A percentile compares a stretch with the other conserved stretches of the same genome.
These are phyloP conservation scores for Furcula furcula DNA, from an alignment of 2,888 invertebrate species.

Conservation along the genomic window DNA sequence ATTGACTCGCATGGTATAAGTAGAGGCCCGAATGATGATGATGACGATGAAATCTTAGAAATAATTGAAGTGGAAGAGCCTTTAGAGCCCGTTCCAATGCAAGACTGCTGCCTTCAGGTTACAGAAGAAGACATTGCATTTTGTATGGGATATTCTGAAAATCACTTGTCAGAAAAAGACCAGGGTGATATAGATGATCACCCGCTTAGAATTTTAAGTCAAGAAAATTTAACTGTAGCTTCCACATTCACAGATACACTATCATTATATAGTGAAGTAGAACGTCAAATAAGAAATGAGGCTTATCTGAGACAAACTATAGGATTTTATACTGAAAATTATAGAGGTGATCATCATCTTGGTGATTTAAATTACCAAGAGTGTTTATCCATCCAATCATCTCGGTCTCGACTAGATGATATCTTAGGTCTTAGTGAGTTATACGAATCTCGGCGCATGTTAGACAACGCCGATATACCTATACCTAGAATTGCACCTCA, in stretches of 20 bases:
- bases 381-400: constrained; percentile 69
- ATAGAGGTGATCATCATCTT: constrained; percentile 51
- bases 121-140: constrained; percentile 96
- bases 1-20: constrained; percentile 74
- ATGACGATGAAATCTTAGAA: constrained; percentile 89
- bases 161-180: constrained; percentile 87
- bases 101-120: constrained; percentile 93
- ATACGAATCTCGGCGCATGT: constrained; percentile 89
- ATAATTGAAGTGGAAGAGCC: constrained; percentile 91
- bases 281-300: constrained; percentile 84
- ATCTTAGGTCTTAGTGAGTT: constrained; percentile 90
- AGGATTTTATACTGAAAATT: constrained; percentile 80
- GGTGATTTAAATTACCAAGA: constrained; percentile 71
- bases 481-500: constrained; percentile 81
- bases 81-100: constrained; percentile 91
- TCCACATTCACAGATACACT: constrained; percentile 93
- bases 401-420: constrained; percentile 87
- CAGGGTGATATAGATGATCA: constrained; percentile 88
- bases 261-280: constrained; percentile 85
- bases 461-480: constrained; percentile 84
- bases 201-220: constrained; percentile 93
- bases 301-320: constrained; percentile 81
- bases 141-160: constrained; percentile 89
- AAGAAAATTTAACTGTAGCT: constrained; percentile 94
- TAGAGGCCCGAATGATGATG: constrained; percentile 60